Evolutionary conservation across 2,888 invertebrate species (phyloP).

Genomic region (Metacarcinus magister): DNA sequence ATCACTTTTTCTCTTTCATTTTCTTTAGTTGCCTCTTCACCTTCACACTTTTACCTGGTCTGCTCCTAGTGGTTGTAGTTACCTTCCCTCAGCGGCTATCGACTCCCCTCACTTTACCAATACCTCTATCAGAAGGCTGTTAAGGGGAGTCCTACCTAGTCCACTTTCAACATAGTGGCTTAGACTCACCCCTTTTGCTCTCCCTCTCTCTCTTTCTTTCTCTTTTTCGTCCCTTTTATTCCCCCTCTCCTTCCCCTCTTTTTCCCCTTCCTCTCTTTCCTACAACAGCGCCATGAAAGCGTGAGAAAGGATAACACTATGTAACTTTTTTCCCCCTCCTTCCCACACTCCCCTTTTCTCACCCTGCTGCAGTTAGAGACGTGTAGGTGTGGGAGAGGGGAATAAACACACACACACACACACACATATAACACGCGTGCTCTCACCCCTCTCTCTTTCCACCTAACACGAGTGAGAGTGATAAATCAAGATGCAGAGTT

Average conservation of each 20-base stretch:
- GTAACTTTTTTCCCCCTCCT: background rate
- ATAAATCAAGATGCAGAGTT: background rate
- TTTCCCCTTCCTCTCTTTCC: background rate
- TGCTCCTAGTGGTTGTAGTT: background rate
- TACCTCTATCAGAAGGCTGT: background rate
- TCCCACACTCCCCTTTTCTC: background rate
- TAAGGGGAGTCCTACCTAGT: background rate
- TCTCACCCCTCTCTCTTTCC: background rate
- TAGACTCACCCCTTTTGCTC: background rate
- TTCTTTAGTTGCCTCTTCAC: background rate
- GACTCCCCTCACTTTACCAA: background rate
- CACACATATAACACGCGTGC: background rate
- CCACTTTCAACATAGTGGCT: background rate
- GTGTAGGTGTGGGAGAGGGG: background rate
- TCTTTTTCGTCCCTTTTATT: too few species aligned
- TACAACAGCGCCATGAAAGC: background rate
- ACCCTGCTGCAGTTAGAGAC: background rate
- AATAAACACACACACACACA: background rate
- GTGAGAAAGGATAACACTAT: background rate
- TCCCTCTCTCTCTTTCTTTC: conserved; percentile 43
- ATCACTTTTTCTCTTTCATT: background rate
- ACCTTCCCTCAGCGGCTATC: background rate
- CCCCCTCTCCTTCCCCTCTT: background rate
- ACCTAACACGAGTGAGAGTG: background rate
- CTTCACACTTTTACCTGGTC: background rate